phyloP scores from a whole-genome alignment of 1,140 invertebrate species.

The Apis mellifera region Amel_HAv3.1 CM009932.2:10713001-10713500 shows the following conservation, averaged over 20 bases:
- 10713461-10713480: conserved; percentile 30
- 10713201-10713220: conserved; percentile 48
- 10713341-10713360: conserved; percentile 35
- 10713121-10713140: no score
- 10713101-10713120: neutral
- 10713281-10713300: conserved; percentile 79
- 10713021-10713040: conserved; percentile 73
- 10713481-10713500: no score
- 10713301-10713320: conserved; percentile 79
- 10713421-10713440: neutral
- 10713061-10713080: conserved; percentile 74
- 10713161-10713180: conserved; percentile 72
- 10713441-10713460: neutral
- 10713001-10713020: conserved; percentile 72
- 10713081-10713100: conserved; percentile 53
- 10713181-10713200: conserved; percentile 61
- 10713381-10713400: conserved; percentile 63
- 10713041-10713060: conserved; percentile 47
- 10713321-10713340: conserved; percentile 70
- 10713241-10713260: conserved; percentile 61
- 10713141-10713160: conserved; percentile 47
- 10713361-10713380: conserved; percentile 53
- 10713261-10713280: conserved; percentile 74
- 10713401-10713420: conserved; percentile 66
- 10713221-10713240: conserved; percentile 2